Evolutionary conservation across 2,113 vertebrate species (phyloP).

Genomic region (Thamnophis sirtalis): DNA sequence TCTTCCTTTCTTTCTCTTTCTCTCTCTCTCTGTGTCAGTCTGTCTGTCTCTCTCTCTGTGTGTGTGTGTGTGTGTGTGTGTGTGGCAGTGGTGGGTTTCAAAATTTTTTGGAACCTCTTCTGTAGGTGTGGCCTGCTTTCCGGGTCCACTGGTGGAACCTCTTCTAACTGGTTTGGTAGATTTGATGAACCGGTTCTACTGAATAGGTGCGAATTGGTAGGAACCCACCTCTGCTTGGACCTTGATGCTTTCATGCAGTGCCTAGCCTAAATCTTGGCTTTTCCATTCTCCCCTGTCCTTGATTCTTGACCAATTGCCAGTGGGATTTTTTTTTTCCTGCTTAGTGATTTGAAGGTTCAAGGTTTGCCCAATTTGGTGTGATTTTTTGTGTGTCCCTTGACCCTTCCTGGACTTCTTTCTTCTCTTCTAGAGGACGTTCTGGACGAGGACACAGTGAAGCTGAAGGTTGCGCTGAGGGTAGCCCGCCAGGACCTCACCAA

Average conservation of each 20-base stretch:
- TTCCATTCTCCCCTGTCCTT: background rate
- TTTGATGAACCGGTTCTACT: no score
- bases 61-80: no score
- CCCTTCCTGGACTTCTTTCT: background rate
- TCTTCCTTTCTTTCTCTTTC: no score
- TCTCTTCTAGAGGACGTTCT: constrained; percentile 51
- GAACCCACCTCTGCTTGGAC: no score
- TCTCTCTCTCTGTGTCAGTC: no score
- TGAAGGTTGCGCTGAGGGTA: constrained; percentile 74
- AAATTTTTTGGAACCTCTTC: no score
- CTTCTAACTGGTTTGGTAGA: no score
- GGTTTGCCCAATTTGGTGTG: background rate
- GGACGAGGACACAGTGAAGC: constrained; percentile 68
- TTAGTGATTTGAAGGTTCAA: background rate
- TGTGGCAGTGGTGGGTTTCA: no score
- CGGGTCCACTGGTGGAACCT: no score
- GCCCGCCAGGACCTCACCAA: constrained; percentile 75
- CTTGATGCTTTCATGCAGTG: background rate
- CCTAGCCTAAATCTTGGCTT: background rate
- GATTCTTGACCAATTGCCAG: background rate
- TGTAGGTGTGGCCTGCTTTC: no score
- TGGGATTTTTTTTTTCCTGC: background rate
- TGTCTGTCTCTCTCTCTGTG: no score
- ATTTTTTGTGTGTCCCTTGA: background rate
- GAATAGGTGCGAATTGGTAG: no score